Evolutionary conservation across 2,888 invertebrate genomes (phyloP).

Genomic region (Acleris laterana): DNA sequence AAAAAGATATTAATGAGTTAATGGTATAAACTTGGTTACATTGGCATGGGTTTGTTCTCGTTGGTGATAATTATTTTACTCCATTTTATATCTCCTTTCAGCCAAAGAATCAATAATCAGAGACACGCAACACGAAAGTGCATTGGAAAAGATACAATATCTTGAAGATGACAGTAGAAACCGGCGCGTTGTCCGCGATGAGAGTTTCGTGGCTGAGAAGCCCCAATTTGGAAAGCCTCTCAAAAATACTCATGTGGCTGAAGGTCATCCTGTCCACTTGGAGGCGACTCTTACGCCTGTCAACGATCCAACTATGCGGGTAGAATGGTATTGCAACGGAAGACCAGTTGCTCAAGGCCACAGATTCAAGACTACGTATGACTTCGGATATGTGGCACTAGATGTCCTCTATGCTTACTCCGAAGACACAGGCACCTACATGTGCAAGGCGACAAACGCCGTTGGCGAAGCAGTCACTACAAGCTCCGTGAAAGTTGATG

Average conservation of each 20-base stretch:
- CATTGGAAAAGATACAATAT: conserved; percentile 95
- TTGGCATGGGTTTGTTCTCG: background rate
- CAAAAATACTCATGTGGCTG: conserved; percentile 92
- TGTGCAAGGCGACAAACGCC: conserved; percentile 97
- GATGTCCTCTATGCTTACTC: conserved; percentile 98
- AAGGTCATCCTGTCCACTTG: conserved; percentile 94
- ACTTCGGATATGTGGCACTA: conserved; percentile 98
- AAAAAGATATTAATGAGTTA: too few relatives aligned
- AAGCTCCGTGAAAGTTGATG: conserved; percentile 93
- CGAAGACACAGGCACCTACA: conserved; percentile 98
- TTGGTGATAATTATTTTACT: background rate
- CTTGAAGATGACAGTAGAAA: conserved; percentile 94
- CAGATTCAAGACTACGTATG: conserved; percentile 97
- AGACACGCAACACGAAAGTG: conserved; percentile 96
- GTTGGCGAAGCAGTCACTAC: conserved; percentile 98
- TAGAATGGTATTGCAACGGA: conserved; percentile 99
- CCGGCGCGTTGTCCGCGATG: conserved; percentile 89
- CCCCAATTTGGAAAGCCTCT: conserved; percentile 95
- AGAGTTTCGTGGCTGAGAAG: conserved; percentile 90
- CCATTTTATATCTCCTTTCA: conserved; percentile 59
- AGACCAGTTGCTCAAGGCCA: conserved; percentile 96
- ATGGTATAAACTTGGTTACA: too few relatives aligned
- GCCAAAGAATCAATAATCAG: conserved; percentile 93
- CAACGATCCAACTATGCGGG: conserved; percentile 98
- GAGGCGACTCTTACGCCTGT: conserved; percentile 98